Base-by-base conservation (phyloP, 2,113 vertebrate genomes). In the Trachemys scripta region DNA sequence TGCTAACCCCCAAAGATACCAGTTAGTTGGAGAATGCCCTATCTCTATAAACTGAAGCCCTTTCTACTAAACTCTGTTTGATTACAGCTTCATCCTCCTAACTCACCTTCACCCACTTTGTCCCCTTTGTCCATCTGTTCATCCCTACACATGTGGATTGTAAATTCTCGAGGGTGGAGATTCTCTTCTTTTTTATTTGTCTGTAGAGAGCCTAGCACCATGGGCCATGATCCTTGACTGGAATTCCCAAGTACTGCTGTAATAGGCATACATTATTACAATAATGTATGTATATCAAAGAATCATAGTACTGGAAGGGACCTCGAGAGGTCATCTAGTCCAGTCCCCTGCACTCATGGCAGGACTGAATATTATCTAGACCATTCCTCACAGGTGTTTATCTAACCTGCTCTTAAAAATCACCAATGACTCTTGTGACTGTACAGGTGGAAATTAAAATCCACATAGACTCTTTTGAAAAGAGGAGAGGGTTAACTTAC, bases 51-150 rank as follows among this genome's bases (percentile, higher is more conserved):
- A 56, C 47, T 92, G 87, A 92, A 85, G 47, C 4, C 75, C 82
- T 62, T 59, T 94, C 49, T 57, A 49, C 51, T 6, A 1, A 1
- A 53, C 35, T 13, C 31, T 80, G 13, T 35, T 78, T 50, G 24
- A 31, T 82, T 83, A 17, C 42, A 31, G 2, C 8, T 17, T 14
- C 1, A 3, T 93, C 42, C 72, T 93, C 29, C 49, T 92, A 92
- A 87, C 92, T 84, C 82, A 82, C 82, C 92, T 81, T 96, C 65
- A 53, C 88, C 87, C 85, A 17, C 76, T 95, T 78, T 93, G 78
- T 90, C 89, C 88, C 87, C 93, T 91, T 95, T 93, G 65, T 95
- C 93, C 93, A 84, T 93, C 76, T 82, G 72, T 85, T 91, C 53
- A 54, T 62, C 27, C 35, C 19, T 38, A 8, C 8, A 90, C 90